Evolutionary conservation across 2,113 vertebrate species (phyloP).

Genomic region (Anthoscopus minutus): DNA sequence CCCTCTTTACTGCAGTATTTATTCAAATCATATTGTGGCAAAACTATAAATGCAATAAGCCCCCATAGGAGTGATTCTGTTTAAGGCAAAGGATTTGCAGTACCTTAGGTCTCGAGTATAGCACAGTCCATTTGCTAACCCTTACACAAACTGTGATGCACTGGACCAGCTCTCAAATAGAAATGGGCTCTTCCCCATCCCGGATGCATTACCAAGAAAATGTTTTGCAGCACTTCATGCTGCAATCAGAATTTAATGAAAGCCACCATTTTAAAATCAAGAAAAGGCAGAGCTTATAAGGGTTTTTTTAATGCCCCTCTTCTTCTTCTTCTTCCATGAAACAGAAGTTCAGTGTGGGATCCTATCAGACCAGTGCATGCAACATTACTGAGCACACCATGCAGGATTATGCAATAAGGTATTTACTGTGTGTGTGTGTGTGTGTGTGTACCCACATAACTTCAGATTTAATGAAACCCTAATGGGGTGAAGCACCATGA

Average conservation of each 20-base stretch:
- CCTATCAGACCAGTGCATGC: not conserved
- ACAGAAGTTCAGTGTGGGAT: not conserved
- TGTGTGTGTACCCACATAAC: not conserved
- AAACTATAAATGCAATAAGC: not conserved
- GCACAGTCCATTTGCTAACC: not conserved
- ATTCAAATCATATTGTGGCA: not conserved
- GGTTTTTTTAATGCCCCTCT: not conserved
- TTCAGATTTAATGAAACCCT: not conserved
- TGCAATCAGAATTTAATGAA: not conserved
- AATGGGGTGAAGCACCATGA: not conserved
- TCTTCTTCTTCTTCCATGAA: not conserved
- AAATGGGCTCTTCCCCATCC: not conserved
- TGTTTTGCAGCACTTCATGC: not conserved
- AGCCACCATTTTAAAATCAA: not conserved
- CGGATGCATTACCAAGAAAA: not conserved
- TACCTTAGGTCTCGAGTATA: not conserved
- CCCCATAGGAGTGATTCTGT: not conserved
- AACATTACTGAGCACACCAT: not conserved
- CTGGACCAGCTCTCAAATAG: not conserved
- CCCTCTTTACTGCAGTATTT: not conserved
- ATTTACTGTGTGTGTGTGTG: not conserved
- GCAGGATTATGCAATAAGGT: slow-evolving; percentile 14
- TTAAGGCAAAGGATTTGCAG: not conserved
- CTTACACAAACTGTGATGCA: not conserved
- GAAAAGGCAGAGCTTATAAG: not conserved